A percentile compares a stretch with the other conserved stretches of the same genome.
phyloP scores from a whole-genome alignment of 2,113 vertebrate species.

The Oxyruncus cristatus region DNA sequence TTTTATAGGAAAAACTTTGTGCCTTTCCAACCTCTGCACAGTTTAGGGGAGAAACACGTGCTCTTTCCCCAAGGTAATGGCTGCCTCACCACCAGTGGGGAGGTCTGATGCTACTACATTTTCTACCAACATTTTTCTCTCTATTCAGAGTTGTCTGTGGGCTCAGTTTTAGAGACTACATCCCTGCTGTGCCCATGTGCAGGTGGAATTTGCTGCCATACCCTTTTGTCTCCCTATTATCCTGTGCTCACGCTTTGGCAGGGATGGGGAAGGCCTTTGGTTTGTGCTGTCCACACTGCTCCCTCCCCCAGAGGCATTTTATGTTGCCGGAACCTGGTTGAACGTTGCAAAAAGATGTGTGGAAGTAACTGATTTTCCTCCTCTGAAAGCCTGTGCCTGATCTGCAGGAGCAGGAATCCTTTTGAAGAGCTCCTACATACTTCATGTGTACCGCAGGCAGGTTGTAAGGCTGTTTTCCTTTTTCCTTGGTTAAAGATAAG shows the following conservation, averaged over 20 bases:
- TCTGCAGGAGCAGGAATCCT: not conserved
- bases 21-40: not conserved
- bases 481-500: not conserved
- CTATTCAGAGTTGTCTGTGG: not conserved
- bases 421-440: not conserved
- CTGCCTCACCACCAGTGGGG: not conserved
- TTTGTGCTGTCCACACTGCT: not conserved
- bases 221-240: not conserved
- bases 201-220: not conserved
- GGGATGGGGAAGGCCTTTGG: not conserved
- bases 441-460: not conserved
- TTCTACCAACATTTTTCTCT: not conserved
- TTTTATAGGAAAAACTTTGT: not conserved
- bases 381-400: not conserved
- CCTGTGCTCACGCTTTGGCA: not conserved
- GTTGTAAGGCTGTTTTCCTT: not conserved
- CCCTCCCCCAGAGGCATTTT: not conserved
- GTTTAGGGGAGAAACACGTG: not conserved
- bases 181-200: not conserved
- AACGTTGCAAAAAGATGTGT: not conserved
- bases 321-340: not conserved
- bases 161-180: not conserved
- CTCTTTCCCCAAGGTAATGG: not conserved
- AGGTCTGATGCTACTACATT: not conserved
- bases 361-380: not conserved